These are phyloP conservation scores for Metellina segmentata DNA, from an alignment of 2,888 invertebrate species.

Conservation along the genomic window DNA sequence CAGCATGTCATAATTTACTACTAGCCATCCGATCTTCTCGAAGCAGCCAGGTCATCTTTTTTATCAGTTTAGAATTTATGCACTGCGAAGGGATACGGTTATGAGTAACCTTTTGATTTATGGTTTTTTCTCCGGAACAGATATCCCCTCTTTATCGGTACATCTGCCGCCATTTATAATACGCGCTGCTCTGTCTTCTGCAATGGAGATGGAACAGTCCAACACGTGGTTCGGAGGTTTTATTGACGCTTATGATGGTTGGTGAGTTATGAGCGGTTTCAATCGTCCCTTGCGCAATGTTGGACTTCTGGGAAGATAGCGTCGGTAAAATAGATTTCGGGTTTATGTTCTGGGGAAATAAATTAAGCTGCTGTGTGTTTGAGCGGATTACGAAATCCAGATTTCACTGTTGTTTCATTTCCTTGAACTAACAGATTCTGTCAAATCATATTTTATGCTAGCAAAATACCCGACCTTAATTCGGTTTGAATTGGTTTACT, in stretches of 20 bases:
- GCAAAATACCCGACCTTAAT: too few relatives aligned
- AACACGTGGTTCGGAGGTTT: slow-evolving; percentile 50
- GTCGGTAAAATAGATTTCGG: not conserved
- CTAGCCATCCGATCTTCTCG: not conserved
- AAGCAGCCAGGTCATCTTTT: slow-evolving; percentile 54
- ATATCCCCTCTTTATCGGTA: slow-evolving; percentile 41
- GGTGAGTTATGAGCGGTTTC: slow-evolving; percentile 1
- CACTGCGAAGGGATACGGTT: slow-evolving; percentile 34
- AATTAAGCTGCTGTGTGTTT: too few relatives aligned
- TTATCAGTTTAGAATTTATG: slow-evolving; percentile 55
- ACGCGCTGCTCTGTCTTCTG: slow-evolving; percentile 22
- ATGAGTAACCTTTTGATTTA: slow-evolving; percentile 75
- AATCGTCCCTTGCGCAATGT: not conserved
- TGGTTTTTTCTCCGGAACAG: slow-evolving; percentile 62
- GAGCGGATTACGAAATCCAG: too few relatives aligned
- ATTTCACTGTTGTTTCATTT: too few relatives aligned
- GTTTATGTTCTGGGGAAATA: not conserved
- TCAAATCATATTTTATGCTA: too few relatives aligned
- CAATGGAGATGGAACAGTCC: slow-evolving; percentile 17
- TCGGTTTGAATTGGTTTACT: too few relatives aligned
- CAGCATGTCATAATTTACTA: slow-evolving; percentile 16
- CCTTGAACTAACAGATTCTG: too few relatives aligned
- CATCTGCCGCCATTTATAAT: slow-evolving; percentile 53
- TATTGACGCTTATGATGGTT: slow-evolving; percentile 2
- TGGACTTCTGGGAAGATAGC: too few relatives aligned